Base-by-base conservation (phyloP, 2,888 invertebrate genomes). In the Gasteruption jaculator region DNA sequence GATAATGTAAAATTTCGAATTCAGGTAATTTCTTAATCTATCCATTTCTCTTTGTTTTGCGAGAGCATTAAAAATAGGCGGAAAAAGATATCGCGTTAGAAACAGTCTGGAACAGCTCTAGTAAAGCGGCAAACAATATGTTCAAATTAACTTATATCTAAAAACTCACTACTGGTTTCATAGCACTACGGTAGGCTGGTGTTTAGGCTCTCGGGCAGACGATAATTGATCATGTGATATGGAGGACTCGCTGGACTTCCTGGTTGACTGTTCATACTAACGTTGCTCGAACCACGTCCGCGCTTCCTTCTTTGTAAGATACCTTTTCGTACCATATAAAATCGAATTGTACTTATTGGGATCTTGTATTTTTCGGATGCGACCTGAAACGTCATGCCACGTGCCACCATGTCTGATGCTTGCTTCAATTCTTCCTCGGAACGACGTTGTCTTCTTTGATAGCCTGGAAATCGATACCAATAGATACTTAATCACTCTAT, bases 291-390 rank as follows among this genome's bases (percentile, higher is more conserved):
- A 40, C 81, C 84, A 21, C 89, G 79, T 0, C 89, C 89, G 10
- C 89, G 77, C 57, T 88, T 82, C 50, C 90, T 81, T 56, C 81
- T 77, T 27, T 88, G 88, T 48, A 90, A 68, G 38, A 89, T 88
- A 2, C 89, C 89, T 65, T 87, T 87, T 48, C 90, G 77, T 11
- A 88, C 89, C 90, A 90, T 90, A 72, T 87, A 90, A 71, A 89
- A 89, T 34, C 87, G 79, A 68, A 90, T 87, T 25, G 89, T 90
- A 20, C 88, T 88, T 51, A 90, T 89, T 44, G 90, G 90, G 72
- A 90, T 89, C 67, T 86, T 86, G 71, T 86, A 90, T 75, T 86
- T 86, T 60, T 88, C 87, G 43, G 87, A 88, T 20, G 89, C 89
- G 2, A 85, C 87, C 72, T 89, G 89, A 75, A 89, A 90, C 58